These are phyloP conservation scores for Bufo bufo DNA, from an alignment of 2,113 vertebrate species.

Conservation along the genomic window DNA sequence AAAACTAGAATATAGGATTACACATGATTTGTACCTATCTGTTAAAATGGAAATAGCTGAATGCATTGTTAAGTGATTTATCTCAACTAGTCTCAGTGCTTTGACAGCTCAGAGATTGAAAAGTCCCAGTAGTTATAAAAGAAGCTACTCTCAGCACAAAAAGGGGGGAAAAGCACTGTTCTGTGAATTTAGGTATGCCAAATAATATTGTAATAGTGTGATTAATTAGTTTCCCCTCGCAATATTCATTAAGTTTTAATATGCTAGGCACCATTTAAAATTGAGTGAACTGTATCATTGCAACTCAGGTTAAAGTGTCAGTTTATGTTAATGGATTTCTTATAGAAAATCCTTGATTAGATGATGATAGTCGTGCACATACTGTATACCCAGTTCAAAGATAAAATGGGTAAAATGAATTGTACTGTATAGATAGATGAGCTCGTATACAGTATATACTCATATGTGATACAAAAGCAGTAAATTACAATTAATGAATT, in stretches of 20 bases:
- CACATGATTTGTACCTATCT: constrained; percentile 61
- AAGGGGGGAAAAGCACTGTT: constrained; percentile 58
- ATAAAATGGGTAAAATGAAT: no score
- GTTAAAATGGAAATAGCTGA: constrained; percentile 62
- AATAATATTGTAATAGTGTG: constrained; percentile 57
- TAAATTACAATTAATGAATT: no score
- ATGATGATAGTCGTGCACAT: neutral
- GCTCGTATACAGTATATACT: no score
- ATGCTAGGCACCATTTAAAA: neutral
- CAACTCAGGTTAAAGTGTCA: neutral
- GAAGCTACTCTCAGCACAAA: constrained; percentile 62
- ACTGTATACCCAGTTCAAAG: no score
- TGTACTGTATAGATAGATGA: no score
- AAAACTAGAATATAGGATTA: constrained; percentile 43
- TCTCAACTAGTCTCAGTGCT: constrained; percentile 65
- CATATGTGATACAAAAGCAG: no score
- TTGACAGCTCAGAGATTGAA: constrained; percentile 65
- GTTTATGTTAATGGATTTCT: neutral
- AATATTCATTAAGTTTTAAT: constrained; percentile 39
- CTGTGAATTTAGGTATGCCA: constrained; percentile 55
- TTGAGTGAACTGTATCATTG: neutral
- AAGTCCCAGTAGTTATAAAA: constrained; percentile 63
- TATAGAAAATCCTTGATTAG: neutral
- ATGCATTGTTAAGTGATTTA: constrained; percentile 69
- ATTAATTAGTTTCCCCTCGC: constrained; percentile 53